Conservation (phyloP, 2,797 vertebrate genomes). For the Lerista edwardsae region DNA sequence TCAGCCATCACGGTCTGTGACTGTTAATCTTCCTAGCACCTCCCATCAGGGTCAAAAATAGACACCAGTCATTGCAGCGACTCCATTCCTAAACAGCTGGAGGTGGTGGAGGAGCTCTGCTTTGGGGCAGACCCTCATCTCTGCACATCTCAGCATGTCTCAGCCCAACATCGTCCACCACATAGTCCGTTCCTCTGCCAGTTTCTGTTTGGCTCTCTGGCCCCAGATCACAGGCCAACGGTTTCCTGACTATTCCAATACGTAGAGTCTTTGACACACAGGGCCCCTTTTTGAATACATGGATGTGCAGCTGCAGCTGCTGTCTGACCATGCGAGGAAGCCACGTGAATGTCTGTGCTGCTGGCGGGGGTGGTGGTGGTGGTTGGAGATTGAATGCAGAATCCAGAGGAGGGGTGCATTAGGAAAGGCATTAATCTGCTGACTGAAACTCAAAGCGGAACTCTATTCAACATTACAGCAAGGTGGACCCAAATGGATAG, state of each 20-base stretch:
- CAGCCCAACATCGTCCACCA: not conserved
- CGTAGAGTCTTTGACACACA: not conserved
- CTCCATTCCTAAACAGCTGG: conserved; percentile 3
- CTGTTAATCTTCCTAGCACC: not conserved
- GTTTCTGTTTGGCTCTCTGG: conserved; percentile 9
- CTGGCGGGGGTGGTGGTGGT: not conserved
- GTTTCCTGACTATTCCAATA: conserved; percentile 25
- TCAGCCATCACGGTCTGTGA: not conserved
- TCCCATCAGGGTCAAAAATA: conserved; percentile 17
- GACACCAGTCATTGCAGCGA: not conserved
- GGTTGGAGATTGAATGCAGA: not conserved
- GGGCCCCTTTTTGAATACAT: conserved; percentile 13
- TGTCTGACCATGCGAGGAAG: not conserved
- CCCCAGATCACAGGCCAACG: conserved; percentile 30
- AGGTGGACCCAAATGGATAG: not conserved
- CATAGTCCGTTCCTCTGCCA: not conserved
- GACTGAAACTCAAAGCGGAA: not conserved
- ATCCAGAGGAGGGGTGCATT: not conserved
- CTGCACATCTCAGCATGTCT: not conserved
- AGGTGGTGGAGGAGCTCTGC: not conserved
- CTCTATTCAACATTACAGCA: not conserved
- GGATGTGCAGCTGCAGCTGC: conserved; percentile 12
- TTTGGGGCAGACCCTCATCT: not conserved
- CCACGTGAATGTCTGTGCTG: not conserved
- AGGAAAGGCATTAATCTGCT: not conserved